phyloP scores from a whole-genome alignment of 2,113 vertebrate species.

The Clupea harengus region DNA sequence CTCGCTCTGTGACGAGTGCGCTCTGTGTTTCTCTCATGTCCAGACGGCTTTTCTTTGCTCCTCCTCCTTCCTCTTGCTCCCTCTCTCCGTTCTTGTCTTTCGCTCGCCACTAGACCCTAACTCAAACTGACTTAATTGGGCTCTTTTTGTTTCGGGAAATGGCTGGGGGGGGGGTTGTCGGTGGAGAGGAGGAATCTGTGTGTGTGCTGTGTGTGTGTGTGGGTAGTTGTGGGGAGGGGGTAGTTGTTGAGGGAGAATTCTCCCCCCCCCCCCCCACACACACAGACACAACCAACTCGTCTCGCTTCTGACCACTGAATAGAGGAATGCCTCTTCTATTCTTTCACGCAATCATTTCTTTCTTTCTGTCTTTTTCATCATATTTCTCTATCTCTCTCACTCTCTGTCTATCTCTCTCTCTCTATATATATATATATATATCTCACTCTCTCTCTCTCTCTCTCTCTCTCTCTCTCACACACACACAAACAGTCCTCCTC shows the following conservation, averaged over 20 bases:
- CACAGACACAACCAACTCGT: too few relatives aligned
- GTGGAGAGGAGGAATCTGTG: not conserved
- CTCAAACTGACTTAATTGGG: conserved; percentile 73
- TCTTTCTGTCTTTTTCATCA: conserved; percentile 31
- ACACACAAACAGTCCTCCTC: not conserved
- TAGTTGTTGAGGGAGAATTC: not conserved
- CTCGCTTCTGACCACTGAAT: too few relatives aligned
- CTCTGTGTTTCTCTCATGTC: not conserved
- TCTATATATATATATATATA: conserved; percentile 23
- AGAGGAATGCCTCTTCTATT: too few relatives aligned
- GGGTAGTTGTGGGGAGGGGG: not conserved
- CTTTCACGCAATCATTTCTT: conserved; percentile 27
- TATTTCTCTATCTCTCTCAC: conserved; percentile 13
- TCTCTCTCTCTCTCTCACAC: not conserved
- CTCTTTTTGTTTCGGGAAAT: conserved; percentile 69
- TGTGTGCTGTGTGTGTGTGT: not conserved
- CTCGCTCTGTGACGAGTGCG: not conserved
- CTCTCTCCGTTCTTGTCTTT: conserved; percentile 18
- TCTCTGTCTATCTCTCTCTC: too few relatives aligned
- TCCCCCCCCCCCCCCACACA: too few relatives aligned
- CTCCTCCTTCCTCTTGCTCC: conserved; percentile 20
- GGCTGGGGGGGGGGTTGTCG: conserved; percentile 19
- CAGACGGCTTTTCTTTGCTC: conserved; percentile 12
- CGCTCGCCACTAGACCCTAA: conserved; percentile 55
- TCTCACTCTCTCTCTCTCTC: not conserved